These are phyloP conservation scores for Catocala sponsa DNA, from an alignment of 2,888 invertebrate species.

Conservation along the genomic window DNA sequence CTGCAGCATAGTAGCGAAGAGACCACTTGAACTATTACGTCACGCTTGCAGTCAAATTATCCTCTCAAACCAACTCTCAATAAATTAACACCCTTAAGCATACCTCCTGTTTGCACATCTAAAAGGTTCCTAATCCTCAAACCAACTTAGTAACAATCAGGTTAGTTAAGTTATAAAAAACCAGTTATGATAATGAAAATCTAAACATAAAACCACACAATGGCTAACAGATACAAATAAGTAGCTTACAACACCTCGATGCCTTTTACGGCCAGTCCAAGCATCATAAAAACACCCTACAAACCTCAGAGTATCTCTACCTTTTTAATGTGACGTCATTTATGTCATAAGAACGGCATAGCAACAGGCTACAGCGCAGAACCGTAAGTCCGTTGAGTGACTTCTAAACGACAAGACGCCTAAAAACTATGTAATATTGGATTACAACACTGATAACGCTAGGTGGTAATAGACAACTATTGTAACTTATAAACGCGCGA, in stretches of 20 bases:
- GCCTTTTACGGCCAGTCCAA: too few relatives aligned
- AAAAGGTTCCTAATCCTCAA: too few relatives aligned
- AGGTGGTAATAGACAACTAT: constrained; percentile 40
- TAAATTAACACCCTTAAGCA: too few relatives aligned
- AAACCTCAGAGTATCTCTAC: not conserved
- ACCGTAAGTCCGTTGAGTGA: not conserved
- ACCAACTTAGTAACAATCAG: too few relatives aligned
- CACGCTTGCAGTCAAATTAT: too few relatives aligned
- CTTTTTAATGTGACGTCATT: not conserved
- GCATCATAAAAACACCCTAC: not conserved
- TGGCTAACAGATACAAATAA: constrained; percentile 12
- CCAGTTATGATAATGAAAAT: constrained; percentile 26
- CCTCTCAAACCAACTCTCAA: too few relatives aligned
- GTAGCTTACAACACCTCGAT: constrained; percentile 10
- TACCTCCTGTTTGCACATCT: too few relatives aligned
- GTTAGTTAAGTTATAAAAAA: constrained; percentile 1
- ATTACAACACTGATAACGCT: constrained; percentile 50
- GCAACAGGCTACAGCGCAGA: not conserved
- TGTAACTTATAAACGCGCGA: constrained; percentile 45
- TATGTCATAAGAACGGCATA: constrained; percentile 3
- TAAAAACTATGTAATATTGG: constrained; percentile 43
- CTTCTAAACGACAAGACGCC: constrained; percentile 23
- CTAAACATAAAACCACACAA: constrained; percentile 20
- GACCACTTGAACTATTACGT: too few relatives aligned
- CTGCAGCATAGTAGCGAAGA: too few relatives aligned